Evolutionary conservation across 2,797 vertebrate species (phyloP).

Genomic region (Paguma larvata): DNA sequence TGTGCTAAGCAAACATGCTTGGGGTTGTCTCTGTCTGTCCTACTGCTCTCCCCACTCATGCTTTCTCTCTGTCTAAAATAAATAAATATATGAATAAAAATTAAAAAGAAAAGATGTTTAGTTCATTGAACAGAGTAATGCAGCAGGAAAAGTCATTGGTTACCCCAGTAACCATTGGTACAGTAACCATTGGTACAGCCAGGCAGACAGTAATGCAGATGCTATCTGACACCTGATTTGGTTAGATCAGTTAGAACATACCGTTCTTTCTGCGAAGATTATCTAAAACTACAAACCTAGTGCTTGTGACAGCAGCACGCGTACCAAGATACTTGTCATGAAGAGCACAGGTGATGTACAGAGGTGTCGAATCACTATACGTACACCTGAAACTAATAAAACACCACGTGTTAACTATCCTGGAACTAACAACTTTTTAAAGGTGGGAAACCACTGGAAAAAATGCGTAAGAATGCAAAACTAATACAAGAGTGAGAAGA

Average conservation of each 20-base stretch:
- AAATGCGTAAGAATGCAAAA: background rate
- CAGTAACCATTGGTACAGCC: too few relatives aligned
- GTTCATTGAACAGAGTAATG: background rate
- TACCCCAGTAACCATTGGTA: too few relatives aligned
- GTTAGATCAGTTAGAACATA: background rate
- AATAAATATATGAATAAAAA: too few relatives aligned
- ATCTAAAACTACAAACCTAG: background rate
- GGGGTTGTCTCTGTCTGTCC: too few relatives aligned
- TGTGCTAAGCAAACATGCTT: too few relatives aligned
- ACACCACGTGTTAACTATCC: background rate
- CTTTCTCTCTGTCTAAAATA: too few relatives aligned
- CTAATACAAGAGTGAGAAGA: background rate
- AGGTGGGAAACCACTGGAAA: background rate
- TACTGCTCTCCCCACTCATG: too few relatives aligned
- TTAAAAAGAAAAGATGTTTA: too few relatives aligned
- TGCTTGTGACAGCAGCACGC: background rate
- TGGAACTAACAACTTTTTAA: background rate
- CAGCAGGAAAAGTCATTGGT: background rate
- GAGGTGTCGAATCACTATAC: background rate
- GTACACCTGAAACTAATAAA: rapidly evolving
- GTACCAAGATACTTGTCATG: background rate
- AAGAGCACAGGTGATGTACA: rapidly evolving
- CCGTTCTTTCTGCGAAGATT: background rate
- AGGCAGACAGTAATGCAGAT: background rate
- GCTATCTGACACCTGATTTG: background rate